Percentiles rank a stretch among this genome's conserved stretches.
These are phyloP conservation scores for Aspiorhynchus laticeps DNA, from an alignment of 2,113 vertebrate genomes.

Conservation along the genomic window DNA sequence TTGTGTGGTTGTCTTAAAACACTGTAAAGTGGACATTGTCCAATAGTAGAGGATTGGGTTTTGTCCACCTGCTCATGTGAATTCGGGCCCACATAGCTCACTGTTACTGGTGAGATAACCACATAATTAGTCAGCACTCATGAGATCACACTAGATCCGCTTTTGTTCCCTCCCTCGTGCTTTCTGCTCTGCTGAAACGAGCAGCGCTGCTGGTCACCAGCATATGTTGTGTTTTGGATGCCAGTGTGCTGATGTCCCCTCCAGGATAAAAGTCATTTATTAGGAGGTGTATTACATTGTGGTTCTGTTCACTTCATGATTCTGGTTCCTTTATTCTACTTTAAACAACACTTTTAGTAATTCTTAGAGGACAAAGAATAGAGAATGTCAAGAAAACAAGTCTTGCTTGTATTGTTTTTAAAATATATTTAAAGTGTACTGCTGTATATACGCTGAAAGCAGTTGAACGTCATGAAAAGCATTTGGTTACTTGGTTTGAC, in stretches of 20 bases:
- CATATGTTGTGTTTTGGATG: not conserved
- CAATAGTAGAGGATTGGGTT: not conserved
- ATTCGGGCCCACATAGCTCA: not conserved
- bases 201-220: not conserved
- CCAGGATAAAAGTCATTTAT: not conserved
- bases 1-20: not conserved
- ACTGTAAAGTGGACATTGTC: not conserved
- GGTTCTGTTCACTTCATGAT: not conserved
- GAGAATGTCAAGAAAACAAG: not conserved
- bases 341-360: not conserved
- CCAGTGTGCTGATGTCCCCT: not conserved
- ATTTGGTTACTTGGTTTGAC: not conserved
- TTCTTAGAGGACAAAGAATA: not conserved
- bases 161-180: not conserved
- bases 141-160: not conserved
- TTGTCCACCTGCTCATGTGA: not conserved
- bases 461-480: not conserved
- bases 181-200: not conserved
- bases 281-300: not conserved
- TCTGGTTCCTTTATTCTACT: not conserved
- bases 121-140: slow-evolving; percentile 22
- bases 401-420: too few relatives aligned
- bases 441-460: too few relatives aligned
- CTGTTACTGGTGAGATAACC: not conserved
- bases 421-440: too few relatives aligned